These are phyloP conservation scores for Myripristis jacobus DNA, from an alignment of 2,797 vertebrate genomes.

Conservation along the genomic window DNA sequence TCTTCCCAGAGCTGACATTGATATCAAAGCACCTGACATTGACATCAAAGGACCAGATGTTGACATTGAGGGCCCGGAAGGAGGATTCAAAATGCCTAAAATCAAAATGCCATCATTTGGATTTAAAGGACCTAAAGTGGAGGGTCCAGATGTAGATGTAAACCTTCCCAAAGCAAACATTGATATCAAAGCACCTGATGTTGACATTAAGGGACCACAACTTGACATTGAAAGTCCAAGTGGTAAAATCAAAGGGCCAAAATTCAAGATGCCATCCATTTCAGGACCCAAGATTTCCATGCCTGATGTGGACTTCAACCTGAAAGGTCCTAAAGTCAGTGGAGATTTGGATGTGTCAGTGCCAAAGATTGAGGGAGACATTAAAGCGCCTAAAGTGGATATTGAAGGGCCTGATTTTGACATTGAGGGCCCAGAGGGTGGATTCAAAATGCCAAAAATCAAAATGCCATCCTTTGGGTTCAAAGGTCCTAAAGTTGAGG, in stretches of 20 bases:
- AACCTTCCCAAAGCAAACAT: constrained; percentile 42
- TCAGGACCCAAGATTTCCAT: background rate
- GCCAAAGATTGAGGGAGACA: constrained; percentile 25
- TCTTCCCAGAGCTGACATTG: too few relatives aligned
- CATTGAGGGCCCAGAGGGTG: background rate
- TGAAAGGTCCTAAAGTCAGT: background rate
- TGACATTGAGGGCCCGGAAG: constrained; percentile 43
- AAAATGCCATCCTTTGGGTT: constrained; percentile 26
- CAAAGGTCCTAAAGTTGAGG: constrained; percentile 17
- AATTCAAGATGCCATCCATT: constrained; percentile 33
- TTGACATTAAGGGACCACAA: constrained; percentile 13
- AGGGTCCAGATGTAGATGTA: constrained; percentile 53
- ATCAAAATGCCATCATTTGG: constrained; percentile 22
- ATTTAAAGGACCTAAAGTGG: constrained; percentile 33
- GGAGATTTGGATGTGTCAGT: background rate
- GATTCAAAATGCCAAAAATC: constrained; percentile 37
- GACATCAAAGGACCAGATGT: constrained; percentile 22
- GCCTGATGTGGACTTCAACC: background rate
- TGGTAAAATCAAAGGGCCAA: constrained; percentile 11
- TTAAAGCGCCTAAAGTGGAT: background rate
- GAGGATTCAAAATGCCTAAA: constrained; percentile 33
- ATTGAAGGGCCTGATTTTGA: constrained; percentile 10
- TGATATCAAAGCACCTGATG: background rate
- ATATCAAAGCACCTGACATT: too few relatives aligned
- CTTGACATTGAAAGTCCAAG: constrained; percentile 18